These are phyloP conservation scores for Lepidocolaptes lacrymiger DNA, from an alignment of 2,797 vertebrate species.

Conservation along the genomic window DNA sequence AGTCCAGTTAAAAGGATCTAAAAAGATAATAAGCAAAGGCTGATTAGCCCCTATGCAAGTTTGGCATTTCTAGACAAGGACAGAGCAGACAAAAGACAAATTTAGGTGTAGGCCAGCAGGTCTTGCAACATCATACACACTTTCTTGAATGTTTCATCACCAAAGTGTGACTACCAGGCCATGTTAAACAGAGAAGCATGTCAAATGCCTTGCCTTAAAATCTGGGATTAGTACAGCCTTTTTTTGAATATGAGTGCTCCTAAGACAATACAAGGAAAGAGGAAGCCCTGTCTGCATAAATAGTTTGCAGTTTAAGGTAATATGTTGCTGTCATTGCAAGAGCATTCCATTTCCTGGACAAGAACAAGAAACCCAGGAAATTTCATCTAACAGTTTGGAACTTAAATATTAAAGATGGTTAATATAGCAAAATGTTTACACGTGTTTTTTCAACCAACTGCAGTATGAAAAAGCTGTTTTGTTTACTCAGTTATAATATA, in stretches of 20 bases:
- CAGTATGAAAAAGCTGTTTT: background rate
- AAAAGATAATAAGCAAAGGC: background rate
- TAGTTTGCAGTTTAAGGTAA: background rate
- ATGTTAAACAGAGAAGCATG: background rate
- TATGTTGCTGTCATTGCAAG: background rate
- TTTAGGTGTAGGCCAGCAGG: background rate
- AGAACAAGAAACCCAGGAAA: background rate
- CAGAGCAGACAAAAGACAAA: background rate
- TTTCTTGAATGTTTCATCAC: background rate
- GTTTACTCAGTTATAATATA: background rate
- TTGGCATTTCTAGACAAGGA: background rate
- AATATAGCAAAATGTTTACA: background rate
- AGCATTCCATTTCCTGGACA: background rate
- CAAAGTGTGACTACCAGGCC: background rate
- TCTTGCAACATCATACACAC: background rate
- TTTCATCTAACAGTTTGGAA: background rate
- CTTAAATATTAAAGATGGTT: background rate
- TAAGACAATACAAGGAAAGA: background rate
- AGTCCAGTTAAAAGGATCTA: background rate
- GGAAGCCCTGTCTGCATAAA: background rate
- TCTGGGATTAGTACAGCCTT: background rate
- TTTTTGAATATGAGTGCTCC: background rate
- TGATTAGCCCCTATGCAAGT: background rate
- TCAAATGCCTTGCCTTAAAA: background rate
- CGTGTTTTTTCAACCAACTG: background rate